These are phyloP conservation scores for Oncopeltus fasciatus DNA, from an alignment of 1,140 invertebrate genomes.

Conservation along the genomic window DNA sequence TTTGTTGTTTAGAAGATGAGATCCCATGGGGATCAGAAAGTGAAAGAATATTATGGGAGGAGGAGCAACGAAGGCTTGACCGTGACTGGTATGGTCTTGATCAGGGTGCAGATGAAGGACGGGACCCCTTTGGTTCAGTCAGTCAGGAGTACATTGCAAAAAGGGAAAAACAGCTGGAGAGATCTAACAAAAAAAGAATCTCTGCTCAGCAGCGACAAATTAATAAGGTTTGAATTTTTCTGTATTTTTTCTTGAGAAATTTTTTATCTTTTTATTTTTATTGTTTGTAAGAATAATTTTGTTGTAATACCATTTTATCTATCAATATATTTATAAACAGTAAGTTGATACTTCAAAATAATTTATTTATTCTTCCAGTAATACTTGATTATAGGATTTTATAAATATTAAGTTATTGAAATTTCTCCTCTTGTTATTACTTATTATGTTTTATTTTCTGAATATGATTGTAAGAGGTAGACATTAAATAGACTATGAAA, in stretches of 20 bases:
- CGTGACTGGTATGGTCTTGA: conserved; percentile 94
- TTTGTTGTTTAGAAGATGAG: conserved; percentile 26
- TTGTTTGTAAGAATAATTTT: not conserved
- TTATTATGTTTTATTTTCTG: no score
- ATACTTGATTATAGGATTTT: no score
- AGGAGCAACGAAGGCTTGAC: conserved; percentile 84
- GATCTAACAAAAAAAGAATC: conserved; percentile 76
- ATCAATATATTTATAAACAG: no score
- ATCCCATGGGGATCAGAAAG: conserved; percentile 40
- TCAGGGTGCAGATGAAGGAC: conserved; percentile 82
- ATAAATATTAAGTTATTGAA: no score
- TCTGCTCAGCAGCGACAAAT: conserved; percentile 88
- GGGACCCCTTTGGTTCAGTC: conserved; percentile 80
- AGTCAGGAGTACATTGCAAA: conserved; percentile 80
- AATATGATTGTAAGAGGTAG: no score
- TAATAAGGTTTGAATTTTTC: conserved; percentile 60
- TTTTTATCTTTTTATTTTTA: not conserved
- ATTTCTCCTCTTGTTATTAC: no score
- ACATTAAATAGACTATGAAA: no score
- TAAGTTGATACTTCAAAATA: no score
- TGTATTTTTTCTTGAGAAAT: no score
- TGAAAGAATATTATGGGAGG: conserved; percentile 73
- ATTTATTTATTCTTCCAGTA: no score
- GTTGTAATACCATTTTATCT: no score
- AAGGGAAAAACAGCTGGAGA: conserved; percentile 82